Evolutionary conservation across 2,797 vertebrate species (phyloP).

Genomic region (Ptychadena robeensis): DNA sequence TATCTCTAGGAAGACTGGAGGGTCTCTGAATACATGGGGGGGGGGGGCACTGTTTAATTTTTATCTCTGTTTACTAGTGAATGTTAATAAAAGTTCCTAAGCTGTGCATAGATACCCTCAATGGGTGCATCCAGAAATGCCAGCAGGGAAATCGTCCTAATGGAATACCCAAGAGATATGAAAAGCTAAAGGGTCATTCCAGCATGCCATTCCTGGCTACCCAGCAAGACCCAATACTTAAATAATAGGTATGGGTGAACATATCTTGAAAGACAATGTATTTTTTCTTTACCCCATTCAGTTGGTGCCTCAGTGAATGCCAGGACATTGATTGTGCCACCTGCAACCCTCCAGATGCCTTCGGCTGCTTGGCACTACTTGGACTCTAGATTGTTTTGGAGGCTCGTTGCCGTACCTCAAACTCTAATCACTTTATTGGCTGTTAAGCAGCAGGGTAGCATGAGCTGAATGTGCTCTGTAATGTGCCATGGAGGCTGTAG

Average conservation of each 20-base stretch:
- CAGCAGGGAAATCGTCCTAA: no score
- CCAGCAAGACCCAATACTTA: no score
- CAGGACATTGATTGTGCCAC: background rate
- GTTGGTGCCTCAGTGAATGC: background rate
- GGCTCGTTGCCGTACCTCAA: background rate
- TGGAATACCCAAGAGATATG: no score
- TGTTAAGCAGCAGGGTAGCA: background rate
- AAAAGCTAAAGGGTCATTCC: no score
- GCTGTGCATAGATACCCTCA: no score
- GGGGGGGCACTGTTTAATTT: no score
- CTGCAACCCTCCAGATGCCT: conserved; percentile 2
- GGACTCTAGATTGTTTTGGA: conserved; percentile 16
- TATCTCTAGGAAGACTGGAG: no score
- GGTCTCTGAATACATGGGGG: no score
- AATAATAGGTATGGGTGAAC: no score
- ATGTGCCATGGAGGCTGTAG: conserved; percentile 5
- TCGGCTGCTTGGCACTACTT: background rate
- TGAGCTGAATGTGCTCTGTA: background rate
- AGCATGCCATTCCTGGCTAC: no score
- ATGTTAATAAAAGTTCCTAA: no score
- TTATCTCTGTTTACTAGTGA: background rate
- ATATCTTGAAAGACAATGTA: background rate
- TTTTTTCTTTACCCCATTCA: background rate
- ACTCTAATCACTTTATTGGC: conserved; percentile 14
- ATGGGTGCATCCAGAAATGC: no score